Base-by-base conservation (phyloP, 2,888 invertebrate genomes). In the Boloria euphrosyne region DNA sequence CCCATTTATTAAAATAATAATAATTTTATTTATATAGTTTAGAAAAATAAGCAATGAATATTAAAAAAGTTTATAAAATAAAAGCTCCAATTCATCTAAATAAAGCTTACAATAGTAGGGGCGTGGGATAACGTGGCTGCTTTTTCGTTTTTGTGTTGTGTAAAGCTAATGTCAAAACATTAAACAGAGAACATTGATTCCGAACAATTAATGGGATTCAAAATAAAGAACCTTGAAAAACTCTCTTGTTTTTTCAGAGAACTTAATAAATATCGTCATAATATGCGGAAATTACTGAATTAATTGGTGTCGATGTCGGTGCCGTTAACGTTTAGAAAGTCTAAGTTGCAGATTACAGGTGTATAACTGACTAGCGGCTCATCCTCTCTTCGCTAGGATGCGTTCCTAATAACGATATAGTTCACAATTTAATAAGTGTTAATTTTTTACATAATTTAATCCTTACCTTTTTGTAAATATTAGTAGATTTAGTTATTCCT, bases 201-300 rank as follows among this genome's bases (percentile, higher is more conserved):
- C 65, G 66, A 65, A 75, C 71, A 76, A 79, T 75, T 75, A 77
- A 82, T 78, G 76, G 69, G 60, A 70, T 79, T 78, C 78, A 75
- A 85, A 87, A 85, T 86, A 86, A 82, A 84, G 76, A 85, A 78
- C 88, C 87, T 87, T 89, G 87, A 80, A 76, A 50, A 79, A 73
- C 81, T 81, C 82, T 79, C 77, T 31, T 77, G 52, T 72, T 73
- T 74, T 73, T 70, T 71, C 65, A 67, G 66, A 69, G 71, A 71
- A 68, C 68, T 59, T 68, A 73, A 69, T 75, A 74, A 73, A 74
- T 65, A 67, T 67, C 74, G 71, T 73, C 75, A 76, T 69, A 67
- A 70, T 57, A 47, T 67, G 69, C 65, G 64, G 66, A 72, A 73
- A 72, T 73, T 70, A 71, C 65, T 31, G 31, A 31, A 31, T 38